Conservation (phyloP, 2,888 invertebrate genomes). For the Athalia circularis region DNA sequence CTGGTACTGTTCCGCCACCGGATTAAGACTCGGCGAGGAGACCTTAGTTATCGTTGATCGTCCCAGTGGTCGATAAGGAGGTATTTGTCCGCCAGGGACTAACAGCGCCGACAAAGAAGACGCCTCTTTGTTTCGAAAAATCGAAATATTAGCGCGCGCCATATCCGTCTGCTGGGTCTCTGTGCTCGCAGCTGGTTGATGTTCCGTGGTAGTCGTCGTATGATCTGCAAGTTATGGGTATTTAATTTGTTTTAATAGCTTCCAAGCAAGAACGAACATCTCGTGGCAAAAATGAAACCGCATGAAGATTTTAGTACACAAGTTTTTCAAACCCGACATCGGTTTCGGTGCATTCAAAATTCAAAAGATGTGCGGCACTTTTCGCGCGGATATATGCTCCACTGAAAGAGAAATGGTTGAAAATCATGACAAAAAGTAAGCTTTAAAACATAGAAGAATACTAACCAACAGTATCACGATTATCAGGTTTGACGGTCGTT, state of each 20-base stretch:
- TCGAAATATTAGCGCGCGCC: conserved; percentile 47
- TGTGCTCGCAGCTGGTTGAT: conserved; percentile 8
- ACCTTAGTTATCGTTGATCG: conserved; percentile 80
- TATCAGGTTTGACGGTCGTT: conserved; percentile 12
- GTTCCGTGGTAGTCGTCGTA: conserved; percentile 34
- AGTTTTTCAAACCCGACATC: no score
- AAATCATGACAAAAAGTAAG: neutral
- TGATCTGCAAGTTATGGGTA: neutral
- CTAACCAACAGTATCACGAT: conserved; percentile 7
- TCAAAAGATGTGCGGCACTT: no score
- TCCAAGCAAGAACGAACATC: no score
- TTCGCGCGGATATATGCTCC: no score
- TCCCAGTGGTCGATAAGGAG: conserved; percentile 73
- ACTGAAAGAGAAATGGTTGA: no score
- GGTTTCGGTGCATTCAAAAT: no score
- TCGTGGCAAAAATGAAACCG: no score
- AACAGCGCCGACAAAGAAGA: conserved; percentile 80
- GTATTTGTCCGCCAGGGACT: conserved; percentile 78
- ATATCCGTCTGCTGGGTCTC: conserved; percentile 40
- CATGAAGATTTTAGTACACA: no score
- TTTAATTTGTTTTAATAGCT: no score
- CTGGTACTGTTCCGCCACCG: conserved; percentile 47
- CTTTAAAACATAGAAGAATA: neutral
- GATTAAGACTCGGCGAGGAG: conserved; percentile 70
- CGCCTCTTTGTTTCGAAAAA: conserved; percentile 72